Conservation (phyloP, 2,113 vertebrate genomes). For the Chaetorhynchus papuensis region DNA sequence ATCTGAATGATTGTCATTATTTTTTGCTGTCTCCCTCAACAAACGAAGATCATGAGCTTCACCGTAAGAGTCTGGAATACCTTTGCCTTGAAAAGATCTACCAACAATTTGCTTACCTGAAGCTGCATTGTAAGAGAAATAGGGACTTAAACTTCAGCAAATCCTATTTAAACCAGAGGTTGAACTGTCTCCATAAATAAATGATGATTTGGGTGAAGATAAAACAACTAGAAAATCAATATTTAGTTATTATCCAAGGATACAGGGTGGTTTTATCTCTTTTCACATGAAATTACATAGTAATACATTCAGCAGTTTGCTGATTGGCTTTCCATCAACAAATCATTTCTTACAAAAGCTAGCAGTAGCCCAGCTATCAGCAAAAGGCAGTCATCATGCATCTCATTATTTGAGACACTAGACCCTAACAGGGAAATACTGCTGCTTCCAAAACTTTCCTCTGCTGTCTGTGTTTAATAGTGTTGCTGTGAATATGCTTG, state of each 20-base stretch:
- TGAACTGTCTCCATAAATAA: background rate
- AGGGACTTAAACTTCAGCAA: background rate
- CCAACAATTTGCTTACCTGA: background rate
- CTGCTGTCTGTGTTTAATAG: background rate
- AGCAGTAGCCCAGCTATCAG: constrained; percentile 12
- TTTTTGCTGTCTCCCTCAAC: background rate
- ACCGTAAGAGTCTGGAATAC: background rate
- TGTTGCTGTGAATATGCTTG: background rate
- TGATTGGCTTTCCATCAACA: constrained; percentile 5
- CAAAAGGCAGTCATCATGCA: background rate
- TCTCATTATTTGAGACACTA: background rate
- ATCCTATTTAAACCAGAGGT: background rate
- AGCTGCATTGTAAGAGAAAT: background rate
- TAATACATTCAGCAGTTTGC: background rate
- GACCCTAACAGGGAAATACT: background rate
- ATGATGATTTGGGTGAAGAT: background rate
- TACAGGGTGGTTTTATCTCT: background rate
- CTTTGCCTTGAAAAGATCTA: background rate
- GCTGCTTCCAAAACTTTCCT: background rate
- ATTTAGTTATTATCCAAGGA: constrained; percentile 18
- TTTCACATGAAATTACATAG: constrained; percentile 17
- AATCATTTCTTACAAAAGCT: background rate
- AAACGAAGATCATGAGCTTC: background rate
- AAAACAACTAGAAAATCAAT: constrained; percentile 28
- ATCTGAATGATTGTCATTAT: background rate